Evolutionary conservation across 2,888 invertebrate genomes (phyloP), one percentile per base, ranked within the genome.

Genomic region (Selenia dentaria): DNA sequence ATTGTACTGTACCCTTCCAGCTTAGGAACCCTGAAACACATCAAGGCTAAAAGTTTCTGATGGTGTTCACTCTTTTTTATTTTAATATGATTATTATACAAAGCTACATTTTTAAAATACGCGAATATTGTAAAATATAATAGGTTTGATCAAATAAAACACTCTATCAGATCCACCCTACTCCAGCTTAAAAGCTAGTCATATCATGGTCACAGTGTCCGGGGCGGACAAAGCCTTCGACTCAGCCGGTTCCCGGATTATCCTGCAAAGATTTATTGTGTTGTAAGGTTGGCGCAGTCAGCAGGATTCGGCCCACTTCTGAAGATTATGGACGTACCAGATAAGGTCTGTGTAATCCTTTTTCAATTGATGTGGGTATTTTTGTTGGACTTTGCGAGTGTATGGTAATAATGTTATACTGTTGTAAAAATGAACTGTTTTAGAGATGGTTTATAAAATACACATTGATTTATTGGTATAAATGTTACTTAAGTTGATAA

Each of bases 251-350:
- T 43, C 6, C 35, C 38, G 58, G 58, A 56, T 55, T 49, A 58
- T 58, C 57, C 54, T 38, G 29, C 33, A 27, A 35, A 57, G 59
- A 59, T 59, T 59, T 59, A 59, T 57, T 58, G 57, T 60, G 43
- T 47, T 35, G 54, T 47, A 42, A 48, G 38, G 28, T 33, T 20
- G 47, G 57, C 58, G 18, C 43, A 60, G 57, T 62, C 62, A 60
- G 62, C 66, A 48, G 48, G 51, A 36, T 25, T 12, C 24, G 33
- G 36, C 54, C 66, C 64, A 65, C 70, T 71, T 66, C 63, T 57
- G 60, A 57, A 70, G 71, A 73, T 74, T 70, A 72, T 62, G 54
- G 48, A 51, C 60, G 46, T 51, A 45, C 31, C 11, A 54, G 57
- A 56, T 54, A 57, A 43, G 35, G 48, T 34, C 48, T 47, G 46